Percentiles rank a stretch among this genome's conserved stretches.
phyloP scores from a whole-genome alignment of 1,140 invertebrate species.

The Trachymyrmex cornetzi region DNA sequence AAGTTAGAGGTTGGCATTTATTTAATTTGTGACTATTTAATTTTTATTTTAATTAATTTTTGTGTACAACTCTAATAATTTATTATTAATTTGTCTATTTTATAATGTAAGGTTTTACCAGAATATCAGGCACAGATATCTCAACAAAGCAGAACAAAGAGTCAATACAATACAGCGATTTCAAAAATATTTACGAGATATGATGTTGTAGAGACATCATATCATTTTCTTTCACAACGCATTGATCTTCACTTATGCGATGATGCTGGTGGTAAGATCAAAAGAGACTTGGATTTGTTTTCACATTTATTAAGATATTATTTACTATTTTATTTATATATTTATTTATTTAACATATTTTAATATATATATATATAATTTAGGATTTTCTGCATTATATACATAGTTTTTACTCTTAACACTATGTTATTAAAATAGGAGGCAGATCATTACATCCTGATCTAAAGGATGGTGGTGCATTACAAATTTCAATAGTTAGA shows the following conservation, averaged over 20 bases:
- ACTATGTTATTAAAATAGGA: slow-evolving; percentile 85
- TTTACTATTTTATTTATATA: not conserved
- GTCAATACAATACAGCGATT: slow-evolving; percentile 84
- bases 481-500: slow-evolving; percentile 96
- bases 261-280: slow-evolving; percentile 93
- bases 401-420: slow-evolving; percentile 28
- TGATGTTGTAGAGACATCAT: slow-evolving; percentile 98
- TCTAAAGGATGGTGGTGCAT: slow-evolving; percentile 95
- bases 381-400: not conserved
- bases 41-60: slow-evolving; percentile 2
- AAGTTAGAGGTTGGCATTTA: slow-evolving; percentile 92
- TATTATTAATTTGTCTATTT: slow-evolving; percentile 40
- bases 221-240: slow-evolving; percentile 97
- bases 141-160: slow-evolving; percentile 88
- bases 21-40: slow-evolving; percentile 19
- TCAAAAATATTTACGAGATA: slow-evolving; percentile 94
- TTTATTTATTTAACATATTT: slow-evolving; percentile 17
- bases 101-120: slow-evolving; percentile 89
- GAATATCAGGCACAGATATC: slow-evolving; percentile 93
- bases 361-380: not conserved
- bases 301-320: slow-evolving; percentile 22
- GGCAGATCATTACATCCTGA: slow-evolving; percentile 94
- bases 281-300: slow-evolving; percentile 25
- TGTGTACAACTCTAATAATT: slow-evolving; percentile 37
- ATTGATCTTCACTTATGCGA: slow-evolving; percentile 99